phyloP scores from a whole-genome alignment of 2,797 vertebrate genomes.

The Falco rusticolus region DNA sequence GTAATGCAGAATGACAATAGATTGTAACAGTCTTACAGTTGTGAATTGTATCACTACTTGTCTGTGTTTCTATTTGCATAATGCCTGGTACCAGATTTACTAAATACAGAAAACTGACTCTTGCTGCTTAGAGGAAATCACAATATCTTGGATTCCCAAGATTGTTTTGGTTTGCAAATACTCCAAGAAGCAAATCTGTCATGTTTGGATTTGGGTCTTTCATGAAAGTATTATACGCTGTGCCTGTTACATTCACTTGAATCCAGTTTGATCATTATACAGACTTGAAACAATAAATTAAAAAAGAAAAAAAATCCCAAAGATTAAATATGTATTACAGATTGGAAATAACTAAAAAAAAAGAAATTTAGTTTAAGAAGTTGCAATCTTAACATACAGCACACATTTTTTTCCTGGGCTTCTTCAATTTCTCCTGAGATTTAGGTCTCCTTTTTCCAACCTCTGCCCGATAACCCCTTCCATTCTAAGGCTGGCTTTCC shows the following conservation, averaged over 20 bases:
- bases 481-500: not conserved
- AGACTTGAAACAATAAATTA: not conserved
- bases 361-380: not conserved
- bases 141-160: not conserved
- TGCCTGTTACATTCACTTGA: not conserved
- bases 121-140: not conserved
- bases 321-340: not conserved
- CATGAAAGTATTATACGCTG: not conserved
- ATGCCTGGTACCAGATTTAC: not conserved
- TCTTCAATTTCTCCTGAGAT: not conserved
- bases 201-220: not conserved
- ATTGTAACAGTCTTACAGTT: not conserved
- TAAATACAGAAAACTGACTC: not conserved
- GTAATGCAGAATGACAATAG: not conserved
- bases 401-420: not conserved
- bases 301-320: not conserved
- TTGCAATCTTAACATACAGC: not conserved
- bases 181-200: not conserved
- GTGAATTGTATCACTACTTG: not conserved
- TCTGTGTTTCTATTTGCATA: not conserved
- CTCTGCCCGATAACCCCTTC: rapidly evolving
- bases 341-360: not conserved
- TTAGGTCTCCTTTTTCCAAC: not conserved
- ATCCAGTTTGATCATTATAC: not conserved
- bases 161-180: not conserved